Base-by-base conservation (phyloP, 2,113 vertebrate species). In the Bothrops jararaca region DNA sequence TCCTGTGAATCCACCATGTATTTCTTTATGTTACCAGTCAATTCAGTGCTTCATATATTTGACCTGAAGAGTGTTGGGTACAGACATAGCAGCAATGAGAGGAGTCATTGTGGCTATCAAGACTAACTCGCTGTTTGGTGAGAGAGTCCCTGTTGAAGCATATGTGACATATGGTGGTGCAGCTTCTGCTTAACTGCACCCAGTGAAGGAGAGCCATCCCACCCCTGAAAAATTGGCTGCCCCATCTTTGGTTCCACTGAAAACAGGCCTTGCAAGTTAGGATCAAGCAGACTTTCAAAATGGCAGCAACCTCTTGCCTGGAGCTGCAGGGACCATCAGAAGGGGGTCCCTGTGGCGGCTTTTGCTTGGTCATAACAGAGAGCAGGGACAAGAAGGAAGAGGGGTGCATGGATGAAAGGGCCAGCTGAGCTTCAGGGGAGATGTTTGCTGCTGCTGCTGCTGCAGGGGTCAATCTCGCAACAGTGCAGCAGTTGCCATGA, bases 401-500 rank as follows among this genome's bases (percentile, higher is more conserved):
- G 88, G 34, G 1, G 10, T 12, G 45, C 22, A 7, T 6, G 45
- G 29, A 58, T 64, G 94, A 91, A 96, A 94, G 58, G 34, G n/a
- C 15, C 6, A 93, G 88, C 89, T 52, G 89, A 12, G 69, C 96
- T 94, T 96, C 91, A 91, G 95, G 96, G 93, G 95, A 42, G 74
- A 80, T 22, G 74, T 29, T 60, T 95, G 54, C 69, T 85, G 85
- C 48, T 92, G 48, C 88, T 74, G 86, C 9, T n/a, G 56, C 12
- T 87, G 69, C 86, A 58, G 54, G 74, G 88, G 18, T 86, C 64
- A 29, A 42, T 57, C n/a, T 80, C 34, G 23, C 50, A 18, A 88
- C 58, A 85, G 95, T 94, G 93, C 95, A 96, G 94, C 95, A 94
- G 29, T 97, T 94, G 93, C 96, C 91, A 97, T 96, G 92, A 95